Base-by-base conservation (phyloP, 2,113 vertebrate genomes). In the Agapornis roseicollis region DNA sequence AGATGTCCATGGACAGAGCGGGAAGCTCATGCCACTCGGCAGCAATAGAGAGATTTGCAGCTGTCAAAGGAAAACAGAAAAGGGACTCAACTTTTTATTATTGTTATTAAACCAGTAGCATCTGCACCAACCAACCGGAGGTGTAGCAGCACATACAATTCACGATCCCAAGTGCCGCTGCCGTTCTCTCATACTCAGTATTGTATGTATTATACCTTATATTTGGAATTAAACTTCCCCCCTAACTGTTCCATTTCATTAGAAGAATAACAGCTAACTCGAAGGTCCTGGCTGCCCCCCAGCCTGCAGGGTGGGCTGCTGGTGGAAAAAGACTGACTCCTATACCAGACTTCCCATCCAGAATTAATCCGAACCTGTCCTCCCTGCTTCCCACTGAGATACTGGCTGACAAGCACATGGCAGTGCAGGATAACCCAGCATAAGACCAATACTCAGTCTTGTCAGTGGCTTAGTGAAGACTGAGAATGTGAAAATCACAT, bases 1-100 rank as follows among this genome's bases (percentile, higher is more conserved):
- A 97, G 95, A 96, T 94, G 95, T 93, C 91, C 93, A 77, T 6
- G 33, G 73, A 65, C 56, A 80, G 89, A 95, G 74, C 1, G 0
- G 11, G 63, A 85, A 49, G 73, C 74, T 85, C 1, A 0, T 53
- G 89, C 84, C 81, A 53, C 87, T 87, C 58, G 0, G 85, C 84
- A 96, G 93, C 87, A 73, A 94, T 60, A 92, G 93, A 87, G 44
- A 89, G 23, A 95, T 71, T 85, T 95, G 85, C 95, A 95, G 77
- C 91, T 94, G 91, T 95, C 89, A 92, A 94, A 96, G 91, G 78
- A 95, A 82, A 91, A 89, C 35, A 72, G 73, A 97, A 96, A 84
- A 96, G 81, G 46, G 71, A 96, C 95, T 65, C 82, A 94, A 95
- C 88, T 95, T 94, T 89, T 85, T 90, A 77, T 83, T 64, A 15